These are phyloP conservation scores for Drosophila fuyamai DNA, from an alignment of 1,140 invertebrate genomes.

Conservation along the genomic window DNA sequence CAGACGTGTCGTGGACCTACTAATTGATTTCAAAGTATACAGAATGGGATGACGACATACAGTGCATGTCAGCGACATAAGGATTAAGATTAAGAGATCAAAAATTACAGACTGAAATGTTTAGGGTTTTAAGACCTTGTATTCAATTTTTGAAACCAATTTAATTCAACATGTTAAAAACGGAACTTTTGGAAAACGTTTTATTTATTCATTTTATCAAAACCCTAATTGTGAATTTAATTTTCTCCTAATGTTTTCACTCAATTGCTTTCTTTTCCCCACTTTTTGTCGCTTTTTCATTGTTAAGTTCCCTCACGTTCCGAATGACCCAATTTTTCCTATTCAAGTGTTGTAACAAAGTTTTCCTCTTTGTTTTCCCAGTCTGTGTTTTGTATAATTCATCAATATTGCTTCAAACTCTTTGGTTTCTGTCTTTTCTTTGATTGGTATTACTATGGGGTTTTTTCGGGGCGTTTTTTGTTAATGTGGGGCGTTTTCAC, in stretches of 20 bases:
- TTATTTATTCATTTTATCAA: too few relatives aligned
- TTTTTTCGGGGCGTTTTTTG: slow-evolving; percentile 47
- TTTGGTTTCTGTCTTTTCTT: slow-evolving; percentile 26
- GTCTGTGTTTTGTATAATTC: slow-evolving; percentile 53
- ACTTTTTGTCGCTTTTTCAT: slow-evolving; percentile 14
- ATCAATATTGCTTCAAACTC: slow-evolving; percentile 68
- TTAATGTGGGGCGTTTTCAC: slow-evolving; percentile 45
- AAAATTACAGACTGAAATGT: not conserved
- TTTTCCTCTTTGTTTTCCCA: slow-evolving; percentile 36
- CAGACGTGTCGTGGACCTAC: slow-evolving; percentile 24
- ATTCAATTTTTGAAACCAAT: not conserved
- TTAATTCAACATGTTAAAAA: not conserved
- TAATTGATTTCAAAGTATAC: slow-evolving; percentile 45
- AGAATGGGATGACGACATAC: not conserved
- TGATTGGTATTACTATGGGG: slow-evolving; percentile 28
- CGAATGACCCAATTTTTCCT: slow-evolving; percentile 49
- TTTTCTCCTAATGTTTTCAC: not conserved
- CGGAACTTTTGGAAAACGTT: not conserved
- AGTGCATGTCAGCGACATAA: not conserved
- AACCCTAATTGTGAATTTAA: not conserved
- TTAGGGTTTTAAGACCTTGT: not conserved
- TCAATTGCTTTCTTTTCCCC: slow-evolving; percentile 1
- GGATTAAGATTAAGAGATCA: not conserved
- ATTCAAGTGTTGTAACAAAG: slow-evolving; percentile 58
- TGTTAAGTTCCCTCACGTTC: slow-evolving; percentile 9